Percentiles rank a stretch among this genome's conserved stretches.
phyloP scores from a whole-genome alignment of 2,888 invertebrate genomes.

The Lysandra coridon region DNA sequence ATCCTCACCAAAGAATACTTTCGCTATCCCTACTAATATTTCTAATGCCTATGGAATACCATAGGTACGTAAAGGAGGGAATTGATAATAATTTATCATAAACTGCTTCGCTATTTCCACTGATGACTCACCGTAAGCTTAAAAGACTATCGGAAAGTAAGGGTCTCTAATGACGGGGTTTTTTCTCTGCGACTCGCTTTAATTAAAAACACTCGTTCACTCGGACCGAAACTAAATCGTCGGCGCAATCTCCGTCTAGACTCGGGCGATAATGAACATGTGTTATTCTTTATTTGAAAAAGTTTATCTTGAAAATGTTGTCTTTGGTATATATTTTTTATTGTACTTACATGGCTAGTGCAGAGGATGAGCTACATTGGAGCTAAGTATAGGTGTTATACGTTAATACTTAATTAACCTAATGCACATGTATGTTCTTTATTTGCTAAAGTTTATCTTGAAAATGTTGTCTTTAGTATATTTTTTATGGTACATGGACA shows the following conservation, averaged over 20 bases:
- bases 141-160: conserved; percentile 48
- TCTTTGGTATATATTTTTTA: neutral
- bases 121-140: neutral
- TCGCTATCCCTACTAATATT: too few relatives aligned
- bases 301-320: conserved; percentile 15
- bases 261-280: conserved; percentile 23
- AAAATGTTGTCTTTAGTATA: neutral
- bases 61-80: too few relatives aligned
- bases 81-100: too few relatives aligned
- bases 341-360: neutral
- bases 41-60: too few relatives aligned
- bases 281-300: conserved; percentile 23
- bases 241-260: conserved; percentile 26
- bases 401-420: too few relatives aligned
- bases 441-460: conserved; percentile 4
- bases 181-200: conserved; percentile 62
- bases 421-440: too few relatives aligned
- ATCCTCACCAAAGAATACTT: too few relatives aligned
- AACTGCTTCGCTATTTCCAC: neutral
- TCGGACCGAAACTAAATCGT: conserved; percentile 43
- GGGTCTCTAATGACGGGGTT: conserved; percentile 56
- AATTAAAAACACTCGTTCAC: conserved; percentile 60
- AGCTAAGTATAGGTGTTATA: too few relatives aligned
- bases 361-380: too few relatives aligned
- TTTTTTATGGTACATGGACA: neutral